Conservation (phyloP, 2,113 vertebrate genomes). For the Dipodomys merriami region DNA sequence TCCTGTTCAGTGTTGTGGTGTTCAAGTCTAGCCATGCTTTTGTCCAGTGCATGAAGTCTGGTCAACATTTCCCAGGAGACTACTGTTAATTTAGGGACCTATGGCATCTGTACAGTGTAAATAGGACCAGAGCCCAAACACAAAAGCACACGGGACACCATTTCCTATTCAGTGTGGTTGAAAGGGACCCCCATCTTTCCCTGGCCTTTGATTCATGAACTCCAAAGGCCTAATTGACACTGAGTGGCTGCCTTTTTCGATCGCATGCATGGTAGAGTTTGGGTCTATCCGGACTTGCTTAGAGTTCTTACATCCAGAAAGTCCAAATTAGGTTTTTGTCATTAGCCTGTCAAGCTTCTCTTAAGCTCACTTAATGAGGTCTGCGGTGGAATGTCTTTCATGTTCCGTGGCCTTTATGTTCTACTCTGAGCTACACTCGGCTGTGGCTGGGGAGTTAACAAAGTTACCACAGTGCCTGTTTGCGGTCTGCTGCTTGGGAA, state of each 20-base stretch:
- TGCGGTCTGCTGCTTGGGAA: conserved; percentile 65
- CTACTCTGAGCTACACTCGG: conserved; percentile 13
- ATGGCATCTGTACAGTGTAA: conserved; percentile 54
- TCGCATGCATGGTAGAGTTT: not conserved
- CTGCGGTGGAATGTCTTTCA: conserved; percentile 71
- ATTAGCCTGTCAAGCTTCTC: conserved; percentile 65
- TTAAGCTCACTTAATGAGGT: conserved; percentile 74
- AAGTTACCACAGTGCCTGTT: conserved; percentile 45
- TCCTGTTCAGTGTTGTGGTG: not conserved
- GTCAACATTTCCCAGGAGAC: conserved; percentile 42
- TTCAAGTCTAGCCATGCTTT: not conserved
- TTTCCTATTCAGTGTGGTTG: conserved; percentile 22
- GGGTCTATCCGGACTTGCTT: conserved; percentile 57
- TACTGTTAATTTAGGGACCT: conserved; percentile 43
- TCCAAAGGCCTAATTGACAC: conserved; percentile 28
- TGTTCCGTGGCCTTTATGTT: conserved; percentile 53
- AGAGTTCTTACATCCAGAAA: conserved; percentile 62
- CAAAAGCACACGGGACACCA: not conserved
- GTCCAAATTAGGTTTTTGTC: conserved; percentile 74
- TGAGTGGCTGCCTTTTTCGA: conserved; percentile 29
- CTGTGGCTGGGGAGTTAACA: conserved; percentile 63
- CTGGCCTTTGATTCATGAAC: conserved; percentile 42
- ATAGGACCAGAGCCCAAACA: conserved; percentile 30
- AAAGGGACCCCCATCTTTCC: not conserved
- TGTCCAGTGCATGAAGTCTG: not conserved